Conservation (phyloP, 2,113 vertebrate species). For the Anguilla japonica region DNA sequence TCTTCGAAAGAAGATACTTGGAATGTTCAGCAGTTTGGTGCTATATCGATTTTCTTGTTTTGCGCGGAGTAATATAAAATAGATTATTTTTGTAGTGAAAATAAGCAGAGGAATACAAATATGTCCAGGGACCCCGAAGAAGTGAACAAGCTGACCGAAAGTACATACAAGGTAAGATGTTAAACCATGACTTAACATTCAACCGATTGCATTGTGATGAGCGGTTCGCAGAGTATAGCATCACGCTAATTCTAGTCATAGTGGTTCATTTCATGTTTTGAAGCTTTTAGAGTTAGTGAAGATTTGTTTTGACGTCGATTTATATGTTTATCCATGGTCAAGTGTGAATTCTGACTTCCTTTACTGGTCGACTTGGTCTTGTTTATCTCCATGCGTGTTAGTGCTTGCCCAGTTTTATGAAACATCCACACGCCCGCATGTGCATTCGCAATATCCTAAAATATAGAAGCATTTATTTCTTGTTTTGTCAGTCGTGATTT, state of each 20-base stretch:
- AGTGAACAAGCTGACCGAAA: conserved; percentile 90
- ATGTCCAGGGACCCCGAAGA: conserved; percentile 89
- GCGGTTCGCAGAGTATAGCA: not conserved
- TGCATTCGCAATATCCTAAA: not conserved
- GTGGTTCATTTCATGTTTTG: not conserved
- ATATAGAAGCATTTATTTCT: not conserved
- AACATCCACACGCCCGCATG: not conserved
- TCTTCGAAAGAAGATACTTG: not conserved
- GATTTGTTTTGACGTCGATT: not conserved
- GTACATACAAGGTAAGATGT: conserved; percentile 83
- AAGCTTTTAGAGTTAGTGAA: not conserved
- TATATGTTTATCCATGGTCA: not conserved
- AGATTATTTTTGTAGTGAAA: conserved; percentile 6
- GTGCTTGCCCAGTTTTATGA: not conserved
- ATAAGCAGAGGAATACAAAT: conserved; percentile 34
- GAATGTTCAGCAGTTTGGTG: not conserved
- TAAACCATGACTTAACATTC: not conserved
- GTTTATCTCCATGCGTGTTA: not conserved
- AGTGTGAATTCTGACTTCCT: not conserved
- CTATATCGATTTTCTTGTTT: not conserved
- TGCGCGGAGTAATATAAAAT: not conserved
- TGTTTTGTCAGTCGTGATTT: not conserved
- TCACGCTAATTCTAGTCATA: not conserved
- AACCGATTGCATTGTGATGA: not conserved
- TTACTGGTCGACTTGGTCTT: not conserved